These are phyloP conservation scores for Paedocypris micromegethes DNA, from an alignment of 2,797 vertebrate genomes.

Conservation along the genomic window DNA sequence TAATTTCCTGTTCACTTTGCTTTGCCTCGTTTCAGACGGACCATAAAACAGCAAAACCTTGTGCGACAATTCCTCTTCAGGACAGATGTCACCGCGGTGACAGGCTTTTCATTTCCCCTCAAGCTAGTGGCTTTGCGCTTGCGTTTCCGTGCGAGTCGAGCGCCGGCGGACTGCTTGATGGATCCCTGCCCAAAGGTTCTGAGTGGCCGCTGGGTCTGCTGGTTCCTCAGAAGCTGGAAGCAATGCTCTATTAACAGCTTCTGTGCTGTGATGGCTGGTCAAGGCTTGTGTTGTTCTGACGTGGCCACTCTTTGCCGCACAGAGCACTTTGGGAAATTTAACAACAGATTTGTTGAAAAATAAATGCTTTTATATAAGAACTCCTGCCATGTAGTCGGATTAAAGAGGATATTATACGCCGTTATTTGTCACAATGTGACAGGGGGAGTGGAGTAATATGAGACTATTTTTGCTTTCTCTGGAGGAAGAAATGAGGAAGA, in stretches of 20 bases:
- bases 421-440: no score
- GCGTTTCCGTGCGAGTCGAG: constrained; percentile 44
- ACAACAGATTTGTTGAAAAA: neutral
- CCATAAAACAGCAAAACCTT: constrained; percentile 35
- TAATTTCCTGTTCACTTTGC: constrained; percentile 9
- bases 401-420: no score
- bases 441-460: no score
- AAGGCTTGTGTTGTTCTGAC: constrained; percentile 22
- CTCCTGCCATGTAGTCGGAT: no score
- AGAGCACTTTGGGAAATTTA: constrained; percentile 3
- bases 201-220: constrained; percentile 16
- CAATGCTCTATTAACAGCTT: constrained; percentile 4
- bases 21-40: constrained; percentile 20
- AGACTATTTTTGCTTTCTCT: no score
- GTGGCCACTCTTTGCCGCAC: constrained; percentile 27
- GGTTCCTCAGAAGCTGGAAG: constrained; percentile 8
- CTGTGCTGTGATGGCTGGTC: constrained; percentile 39
- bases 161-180: constrained; percentile 27
- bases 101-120: constrained; percentile 39
- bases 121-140: constrained; percentile 48
- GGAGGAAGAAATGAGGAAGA: no score
- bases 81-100: constrained; percentile 48
- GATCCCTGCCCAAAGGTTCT: constrained; percentile 28
- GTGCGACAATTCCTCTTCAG: constrained; percentile 44
- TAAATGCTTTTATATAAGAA: no score